phyloP scores from a whole-genome alignment of 2,113 vertebrate species.

The Aepyceros melampus region DNA sequence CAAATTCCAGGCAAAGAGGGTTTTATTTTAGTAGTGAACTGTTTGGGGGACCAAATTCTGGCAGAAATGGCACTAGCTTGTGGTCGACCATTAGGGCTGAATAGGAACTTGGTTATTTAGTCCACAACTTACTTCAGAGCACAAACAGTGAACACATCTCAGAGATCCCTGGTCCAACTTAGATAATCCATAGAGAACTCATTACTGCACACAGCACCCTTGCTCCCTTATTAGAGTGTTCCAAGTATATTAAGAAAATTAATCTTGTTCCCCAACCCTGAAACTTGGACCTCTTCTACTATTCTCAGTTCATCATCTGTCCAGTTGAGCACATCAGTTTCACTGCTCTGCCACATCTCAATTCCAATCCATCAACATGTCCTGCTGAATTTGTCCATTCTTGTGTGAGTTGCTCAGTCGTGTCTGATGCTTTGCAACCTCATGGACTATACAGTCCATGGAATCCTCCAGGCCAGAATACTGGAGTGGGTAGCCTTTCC shows the following conservation, averaged over 20 bases:
- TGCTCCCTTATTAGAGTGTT: neutral
- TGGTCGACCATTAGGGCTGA: neutral
- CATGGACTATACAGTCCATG: neutral
- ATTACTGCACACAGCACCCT: neutral
- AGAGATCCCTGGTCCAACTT: neutral
- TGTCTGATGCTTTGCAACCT: neutral
- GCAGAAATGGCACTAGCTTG: neutral
- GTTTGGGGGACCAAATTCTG: neutral
- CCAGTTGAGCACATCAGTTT: neutral
- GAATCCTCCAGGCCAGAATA: neutral
- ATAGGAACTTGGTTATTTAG: neutral
- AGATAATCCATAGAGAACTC: neutral
- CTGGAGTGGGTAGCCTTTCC: neutral
- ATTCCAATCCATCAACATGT: neutral
- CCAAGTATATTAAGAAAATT: neutral
- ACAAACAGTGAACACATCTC: neutral
- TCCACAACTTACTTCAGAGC: neutral
- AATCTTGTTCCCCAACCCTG: neutral
- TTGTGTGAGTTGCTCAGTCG: neutral
- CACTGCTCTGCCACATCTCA: neutral
- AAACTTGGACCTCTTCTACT: neutral
- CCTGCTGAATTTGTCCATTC: neutral
- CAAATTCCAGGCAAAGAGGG: neutral
- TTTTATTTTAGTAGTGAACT: slow-evolving; percentile 18
- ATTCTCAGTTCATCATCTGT: neutral